Evolutionary conservation across 2,113 vertebrate genomes (phyloP), one percentile per base, ranked within the genome.

Genomic region (Lipotes vexillifer): DNA sequence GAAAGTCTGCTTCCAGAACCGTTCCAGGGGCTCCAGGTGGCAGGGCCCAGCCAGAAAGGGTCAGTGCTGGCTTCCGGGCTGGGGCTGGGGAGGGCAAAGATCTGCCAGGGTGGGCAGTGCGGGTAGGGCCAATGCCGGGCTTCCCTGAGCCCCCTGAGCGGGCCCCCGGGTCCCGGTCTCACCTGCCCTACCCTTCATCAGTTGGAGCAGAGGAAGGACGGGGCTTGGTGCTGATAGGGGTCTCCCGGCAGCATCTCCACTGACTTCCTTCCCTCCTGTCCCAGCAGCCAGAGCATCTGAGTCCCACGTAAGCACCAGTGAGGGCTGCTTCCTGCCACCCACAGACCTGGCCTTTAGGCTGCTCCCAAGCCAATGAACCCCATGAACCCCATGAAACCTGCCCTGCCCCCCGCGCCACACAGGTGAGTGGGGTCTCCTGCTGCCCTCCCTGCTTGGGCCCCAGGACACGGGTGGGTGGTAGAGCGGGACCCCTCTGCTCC

Each of bases 321-420:
- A 92, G n/a, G 49, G 59, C 68, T 20, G 86, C 63, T 59, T 87
- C 15, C 49, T 97, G 75, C 84, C 66, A 59, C 93, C 96, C 66
- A 77, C 78, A 90, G 97, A 97, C 95, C 98, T 97, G 97, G 98
- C 98, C 99, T 98, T 85, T 93, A 95, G 93, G 98, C 98, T 98
- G 98, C 98, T 92, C 90, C 18, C 25, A 96, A 31, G 95, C 99
- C 98, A 98, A 99, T 99, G 99, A 99, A 99, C 99, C 99, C 99
- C 98, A 99, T 99, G 99, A 99, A 99, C 99, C 99, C 99, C 98
- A 99, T 99, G 99, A 99, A 99, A 99, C 99, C 99, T 96, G 99
- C 99, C 97, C 99, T 99, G 98, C 99, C 99, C 97, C 99, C 99
- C 94, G 98, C 98, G 74, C 99, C 99, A 97, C 99, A 99, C 98